A percentile compares a stretch with the other conserved stretches of the same genome.
Evolutionary conservation across 2,888 invertebrate genomes (phyloP).

Genomic region (Sinopyrophorus schimmeli): DNA sequence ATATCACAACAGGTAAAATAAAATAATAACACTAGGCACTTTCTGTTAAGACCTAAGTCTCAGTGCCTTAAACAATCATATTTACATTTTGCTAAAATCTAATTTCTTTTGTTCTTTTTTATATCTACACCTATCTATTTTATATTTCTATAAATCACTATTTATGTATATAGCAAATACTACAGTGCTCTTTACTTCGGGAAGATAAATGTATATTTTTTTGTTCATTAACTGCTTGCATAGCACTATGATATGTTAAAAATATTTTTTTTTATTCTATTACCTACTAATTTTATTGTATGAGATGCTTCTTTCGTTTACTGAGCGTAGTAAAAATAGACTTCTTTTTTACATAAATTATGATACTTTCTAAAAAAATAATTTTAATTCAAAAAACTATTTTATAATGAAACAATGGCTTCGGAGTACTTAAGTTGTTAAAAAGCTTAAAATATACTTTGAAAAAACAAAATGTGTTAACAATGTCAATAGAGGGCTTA

Average conservation of each 20-base stretch:
- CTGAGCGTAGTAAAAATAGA: no score
- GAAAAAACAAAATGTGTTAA: no score
- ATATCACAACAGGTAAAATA: conserved; percentile 52
- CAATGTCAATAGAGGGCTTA: no score
- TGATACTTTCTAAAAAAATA: conserved; percentile 1
- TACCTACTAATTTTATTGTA: conserved; percentile 21
- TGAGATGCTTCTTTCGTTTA: conserved; percentile 20
- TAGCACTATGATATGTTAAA: conserved; percentile 32
- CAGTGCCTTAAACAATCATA: conserved; percentile 49
- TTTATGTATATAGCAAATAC: conserved; percentile 30
- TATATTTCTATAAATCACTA: conserved; percentile 17
- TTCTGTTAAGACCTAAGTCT: conserved; percentile 46
- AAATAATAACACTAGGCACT: conserved; percentile 53
- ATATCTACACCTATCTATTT: conserved; percentile 19
- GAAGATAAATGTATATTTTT: conserved; percentile 44
- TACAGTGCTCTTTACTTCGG: conserved; percentile 49
- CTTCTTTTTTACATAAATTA: no score
- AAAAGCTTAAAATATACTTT: no score
- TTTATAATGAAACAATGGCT: no score
- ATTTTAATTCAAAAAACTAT: not conserved
- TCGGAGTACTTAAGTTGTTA: no score
- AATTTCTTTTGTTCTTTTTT: no score
- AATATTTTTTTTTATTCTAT: conserved; percentile 26
- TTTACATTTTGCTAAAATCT: conserved; percentile 22
- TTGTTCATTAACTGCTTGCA: conserved; percentile 32